These are phyloP conservation scores for Eremophila alpestris DNA, from an alignment of 2,797 vertebrate species.

Conservation along the genomic window DNA sequence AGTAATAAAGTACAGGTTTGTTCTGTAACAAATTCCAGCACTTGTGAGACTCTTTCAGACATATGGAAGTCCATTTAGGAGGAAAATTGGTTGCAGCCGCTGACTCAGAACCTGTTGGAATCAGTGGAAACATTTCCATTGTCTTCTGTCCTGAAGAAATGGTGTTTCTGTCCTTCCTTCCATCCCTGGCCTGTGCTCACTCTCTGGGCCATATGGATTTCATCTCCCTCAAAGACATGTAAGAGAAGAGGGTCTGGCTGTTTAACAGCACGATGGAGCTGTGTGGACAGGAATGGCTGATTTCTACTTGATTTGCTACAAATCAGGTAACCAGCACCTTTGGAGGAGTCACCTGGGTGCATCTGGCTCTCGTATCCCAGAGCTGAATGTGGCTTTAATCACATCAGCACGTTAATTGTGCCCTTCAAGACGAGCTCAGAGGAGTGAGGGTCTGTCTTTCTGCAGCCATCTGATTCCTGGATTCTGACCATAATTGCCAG, in stretches of 20 bases:
- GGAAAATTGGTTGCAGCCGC: slow-evolving; percentile 78
- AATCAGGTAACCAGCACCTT: slow-evolving; percentile 77
- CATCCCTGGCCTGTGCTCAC: background rate
- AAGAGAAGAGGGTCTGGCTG: slow-evolving; percentile 53
- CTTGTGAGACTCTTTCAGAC: slow-evolving; percentile 50
- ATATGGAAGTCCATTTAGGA: slow-evolving; percentile 70
- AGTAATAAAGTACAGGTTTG: slow-evolving; percentile 57
- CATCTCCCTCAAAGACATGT: slow-evolving; percentile 65
- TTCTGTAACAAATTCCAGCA: slow-evolving; percentile 64
- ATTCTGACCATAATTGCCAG: slow-evolving; percentile 63
- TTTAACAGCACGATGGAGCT: slow-evolving; percentile 53
- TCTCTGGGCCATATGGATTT: slow-evolving; percentile 72
- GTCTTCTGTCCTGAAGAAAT: slow-evolving; percentile 53
- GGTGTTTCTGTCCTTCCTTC: slow-evolving; percentile 55
- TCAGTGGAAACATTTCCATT: slow-evolving; percentile 54
- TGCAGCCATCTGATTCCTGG: slow-evolving; percentile 63
- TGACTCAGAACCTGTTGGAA: slow-evolving; percentile 60
- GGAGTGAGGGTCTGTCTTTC: slow-evolving; percentile 62
- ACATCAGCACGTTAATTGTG: slow-evolving; percentile 68
- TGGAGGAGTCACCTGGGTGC: slow-evolving; percentile 67
- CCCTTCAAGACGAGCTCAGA: slow-evolving; percentile 69
- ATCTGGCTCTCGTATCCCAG: slow-evolving; percentile 65
- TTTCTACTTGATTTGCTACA: slow-evolving; percentile 76
- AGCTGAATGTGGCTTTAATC: slow-evolving; percentile 69
- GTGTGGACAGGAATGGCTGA: slow-evolving; percentile 67